Base-by-base conservation (phyloP, 2,113 vertebrate species). In the Irena cyanogastra region DNA sequence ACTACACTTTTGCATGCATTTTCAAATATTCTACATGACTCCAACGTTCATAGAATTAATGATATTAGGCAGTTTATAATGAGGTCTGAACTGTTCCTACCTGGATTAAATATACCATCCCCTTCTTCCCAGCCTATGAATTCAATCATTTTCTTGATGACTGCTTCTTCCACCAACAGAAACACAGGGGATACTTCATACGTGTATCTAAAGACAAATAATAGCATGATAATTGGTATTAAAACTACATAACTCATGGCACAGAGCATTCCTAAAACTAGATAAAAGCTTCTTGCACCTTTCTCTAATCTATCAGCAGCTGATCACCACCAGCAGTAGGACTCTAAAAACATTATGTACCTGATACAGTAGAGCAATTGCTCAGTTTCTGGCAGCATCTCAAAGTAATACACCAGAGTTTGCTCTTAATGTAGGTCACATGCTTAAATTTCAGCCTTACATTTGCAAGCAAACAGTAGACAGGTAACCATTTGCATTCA, bases 101-200 rank as follows among this genome's bases (percentile, higher is more conserved):
- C 99, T 98, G 99, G 98, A 65, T 98, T 98, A 97, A 99, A 99
- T 97, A 99, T 98, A 52, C 99, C 99, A 95, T 99, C 99, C 45
- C 98, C 98, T 94, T 98, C 98, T 94, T 98, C 94, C 99, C 98
- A 99, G 83, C 98, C 98, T 88, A 99, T 76, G 82, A 98, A 97
- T 95, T 98, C 98, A 83, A 98, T 98, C 98, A 99, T 98, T 98
- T 98, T 99, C 97, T 96, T 98, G 94, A 99, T 96, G 83, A 99
- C 98, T 14, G 96, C 97, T 95, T 99, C 98, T 95, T 99, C 99
- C 89, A 98, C 98, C 96, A 99, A 96, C 53, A 98, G 97, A 97
- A 99, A 99, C 86, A 98, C 98, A 39, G 99, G 99, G 27, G 98
- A 98, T 85, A 99, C 98, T 97, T 99, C 98, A 91, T 98, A 99